phyloP scores from a whole-genome alignment of 2,113 vertebrate species.

The Probosciger aterrimus region DNA sequence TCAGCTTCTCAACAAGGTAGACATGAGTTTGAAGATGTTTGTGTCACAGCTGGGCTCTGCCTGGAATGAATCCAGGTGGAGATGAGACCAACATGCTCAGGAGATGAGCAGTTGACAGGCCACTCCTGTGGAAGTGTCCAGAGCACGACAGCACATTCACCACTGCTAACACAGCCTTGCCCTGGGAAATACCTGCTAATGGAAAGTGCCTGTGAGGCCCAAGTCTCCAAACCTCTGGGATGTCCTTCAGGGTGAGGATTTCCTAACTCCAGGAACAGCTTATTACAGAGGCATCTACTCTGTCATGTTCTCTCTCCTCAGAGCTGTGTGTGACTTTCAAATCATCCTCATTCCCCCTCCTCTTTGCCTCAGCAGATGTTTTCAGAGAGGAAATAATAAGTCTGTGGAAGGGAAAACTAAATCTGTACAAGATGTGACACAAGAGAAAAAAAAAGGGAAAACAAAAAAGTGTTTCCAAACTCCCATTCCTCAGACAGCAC shows the following conservation, averaged over 20 bases:
- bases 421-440: not conserved
- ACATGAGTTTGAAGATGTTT: not conserved
- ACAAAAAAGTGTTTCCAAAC: not conserved
- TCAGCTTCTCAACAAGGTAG: not conserved
- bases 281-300: not conserved
- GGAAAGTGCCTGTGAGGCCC: not conserved
- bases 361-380: not conserved
- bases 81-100: not conserved
- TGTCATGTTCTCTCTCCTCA: not conserved
- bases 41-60: not conserved
- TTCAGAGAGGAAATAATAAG: not conserved
- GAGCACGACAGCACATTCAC: not conserved
- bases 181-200: not conserved
- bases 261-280: not conserved
- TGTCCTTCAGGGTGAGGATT: not conserved
- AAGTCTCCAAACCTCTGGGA: not conserved
- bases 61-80: not conserved
- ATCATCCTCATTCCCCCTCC: not conserved
- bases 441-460: rapidly evolving
- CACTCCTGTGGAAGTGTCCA: not conserved
- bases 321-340: not conserved
- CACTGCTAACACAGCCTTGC: not conserved
- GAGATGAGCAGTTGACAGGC: not conserved
- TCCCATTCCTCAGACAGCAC: not conserved
- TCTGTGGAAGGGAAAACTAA: not conserved